A percentile compares a stretch with the other conserved stretches of the same genome.
Evolutionary conservation across 2,888 invertebrate species (phyloP).

Genomic region (Erpobdella octoculata): DNA sequence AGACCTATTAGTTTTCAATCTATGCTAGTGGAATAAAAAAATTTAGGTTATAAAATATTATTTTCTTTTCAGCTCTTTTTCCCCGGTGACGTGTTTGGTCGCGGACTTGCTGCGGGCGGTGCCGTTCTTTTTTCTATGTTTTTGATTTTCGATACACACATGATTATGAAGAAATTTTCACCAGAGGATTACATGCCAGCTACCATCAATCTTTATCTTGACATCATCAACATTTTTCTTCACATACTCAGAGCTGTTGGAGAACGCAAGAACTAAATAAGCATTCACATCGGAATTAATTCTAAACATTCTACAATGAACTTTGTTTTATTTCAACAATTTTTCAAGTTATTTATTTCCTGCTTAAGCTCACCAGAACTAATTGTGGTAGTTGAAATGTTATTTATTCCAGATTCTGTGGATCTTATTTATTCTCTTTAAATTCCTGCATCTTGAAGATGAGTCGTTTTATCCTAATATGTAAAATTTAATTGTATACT

Average conservation of each 20-base stretch:
- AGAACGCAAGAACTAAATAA: slow-evolving; percentile 38
- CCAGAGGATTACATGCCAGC: slow-evolving; percentile 81
- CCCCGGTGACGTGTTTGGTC: slow-evolving; percentile 65
- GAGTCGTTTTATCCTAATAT: too few species aligned
- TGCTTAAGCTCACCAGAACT: too few species aligned
- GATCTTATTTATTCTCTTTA: too few species aligned
- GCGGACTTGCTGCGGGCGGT: slow-evolving; percentile 66
- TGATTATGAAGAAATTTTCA: slow-evolving; percentile 68
- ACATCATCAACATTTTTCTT: slow-evolving; percentile 76
- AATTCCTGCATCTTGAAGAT: too few species aligned
- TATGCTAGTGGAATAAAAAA: not conserved
- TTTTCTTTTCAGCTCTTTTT: slow-evolving; percentile 61
- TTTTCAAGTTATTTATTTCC: too few species aligned
- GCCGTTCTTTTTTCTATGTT: slow-evolving; percentile 67
- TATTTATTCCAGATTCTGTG: too few species aligned
- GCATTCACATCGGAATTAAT: too few species aligned
- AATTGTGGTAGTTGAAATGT: too few species aligned
- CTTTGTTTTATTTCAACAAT: too few species aligned
- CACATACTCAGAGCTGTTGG: slow-evolving; percentile 67
- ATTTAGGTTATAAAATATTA: not conserved
- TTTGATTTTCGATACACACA: slow-evolving; percentile 75
- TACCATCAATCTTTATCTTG: slow-evolving; percentile 76
- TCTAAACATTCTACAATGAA: too few species aligned
- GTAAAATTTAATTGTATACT: too few species aligned
- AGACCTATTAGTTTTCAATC: not conserved